Base-by-base conservation (phyloP, 2,888 invertebrate species). In the Dolichomitus sp. region DNA sequence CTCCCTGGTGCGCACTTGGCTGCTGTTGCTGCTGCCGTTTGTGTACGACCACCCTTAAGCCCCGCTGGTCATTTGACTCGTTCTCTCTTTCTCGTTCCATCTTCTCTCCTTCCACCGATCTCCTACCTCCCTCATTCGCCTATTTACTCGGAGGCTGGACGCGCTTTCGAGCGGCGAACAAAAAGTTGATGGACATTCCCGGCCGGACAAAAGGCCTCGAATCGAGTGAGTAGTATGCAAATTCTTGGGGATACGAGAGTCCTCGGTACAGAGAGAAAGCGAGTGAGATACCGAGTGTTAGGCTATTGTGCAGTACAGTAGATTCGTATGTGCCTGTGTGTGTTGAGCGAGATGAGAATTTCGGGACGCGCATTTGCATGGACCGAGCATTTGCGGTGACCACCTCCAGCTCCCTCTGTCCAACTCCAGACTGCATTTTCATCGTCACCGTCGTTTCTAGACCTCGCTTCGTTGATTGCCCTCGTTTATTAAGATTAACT, bases 401-500 rank as follows among this genome's bases (percentile, higher is more conserved):
- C 81, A 70, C 69, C 72, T 48, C 61, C 61, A 12, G 45, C 37
- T 45, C 63, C 79, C 63, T 54, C 61, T 33, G 12, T 50, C 59
- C 66, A 52, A 75, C 61, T 76, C 59, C 77, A 54, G 78, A 40
- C 40, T 54, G 48, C 48, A n/a, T 75, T 63, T 37, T 70, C 82
- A 74, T 75, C 84, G 83, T 76, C 84, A 70, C 61, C 83, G 68
- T 66, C 85, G 77, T 86, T 87, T 75, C 83, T 80, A 27, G 76
- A 80, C 73, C 80, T 80, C 86, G 85, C 88, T 83, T 65, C 87
- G 89, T 89, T 91, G 93, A 93, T 93, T 93, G 89, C 92, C 92
- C 92, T 93, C 93, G 91, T 93, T 93, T 93, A 93, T 93, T 93
- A 93, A 93, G 93, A 93, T 93, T 93, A 93, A 93, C 93, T 93